Conservation (phyloP, 1,140 invertebrate species). For the Antheraea pernyi region DNA sequence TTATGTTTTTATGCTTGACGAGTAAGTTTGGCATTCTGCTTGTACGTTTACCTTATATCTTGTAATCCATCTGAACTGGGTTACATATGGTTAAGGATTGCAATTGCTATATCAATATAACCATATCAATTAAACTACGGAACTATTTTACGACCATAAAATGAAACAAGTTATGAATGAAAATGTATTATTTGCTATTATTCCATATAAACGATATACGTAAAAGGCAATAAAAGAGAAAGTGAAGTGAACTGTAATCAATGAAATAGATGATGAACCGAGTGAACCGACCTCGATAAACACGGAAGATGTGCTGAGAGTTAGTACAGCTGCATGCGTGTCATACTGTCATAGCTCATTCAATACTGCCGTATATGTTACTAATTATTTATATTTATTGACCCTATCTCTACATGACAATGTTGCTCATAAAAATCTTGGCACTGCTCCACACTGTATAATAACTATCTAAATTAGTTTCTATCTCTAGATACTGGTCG, state of each 20-base stretch:
- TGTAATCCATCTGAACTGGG: too few relatives aligned
- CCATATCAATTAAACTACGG: neutral
- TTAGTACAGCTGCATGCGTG: conserved; percentile 15
- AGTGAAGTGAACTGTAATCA: conserved; percentile 14
- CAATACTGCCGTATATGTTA: neutral
- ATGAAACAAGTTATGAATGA: neutral
- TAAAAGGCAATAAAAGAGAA: conserved; percentile 9
- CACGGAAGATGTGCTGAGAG: conserved; percentile 44
- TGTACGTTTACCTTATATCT: too few relatives aligned
- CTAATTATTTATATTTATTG: conserved; percentile 11
- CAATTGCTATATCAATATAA: too few relatives aligned
- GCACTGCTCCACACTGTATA: too few relatives aligned
- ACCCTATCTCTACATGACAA: neutral
- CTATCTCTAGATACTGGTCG: too few relatives aligned
- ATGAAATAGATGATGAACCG: conserved; percentile 45
- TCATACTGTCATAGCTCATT: conserved; percentile 8
- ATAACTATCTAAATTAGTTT: too few relatives aligned
- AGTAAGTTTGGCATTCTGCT: too few relatives aligned
- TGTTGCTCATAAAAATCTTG: too few relatives aligned
- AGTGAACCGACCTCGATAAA: conserved; percentile 59
- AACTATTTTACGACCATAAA: neutral
- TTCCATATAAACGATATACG: neutral
- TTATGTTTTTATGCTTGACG: too few relatives aligned
- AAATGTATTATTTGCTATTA: conserved; percentile 6
- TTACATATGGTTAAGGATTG: too few relatives aligned